Conservation (phyloP, 1,140 invertebrate genomes). For the Trichonephila inaurata region DNA sequence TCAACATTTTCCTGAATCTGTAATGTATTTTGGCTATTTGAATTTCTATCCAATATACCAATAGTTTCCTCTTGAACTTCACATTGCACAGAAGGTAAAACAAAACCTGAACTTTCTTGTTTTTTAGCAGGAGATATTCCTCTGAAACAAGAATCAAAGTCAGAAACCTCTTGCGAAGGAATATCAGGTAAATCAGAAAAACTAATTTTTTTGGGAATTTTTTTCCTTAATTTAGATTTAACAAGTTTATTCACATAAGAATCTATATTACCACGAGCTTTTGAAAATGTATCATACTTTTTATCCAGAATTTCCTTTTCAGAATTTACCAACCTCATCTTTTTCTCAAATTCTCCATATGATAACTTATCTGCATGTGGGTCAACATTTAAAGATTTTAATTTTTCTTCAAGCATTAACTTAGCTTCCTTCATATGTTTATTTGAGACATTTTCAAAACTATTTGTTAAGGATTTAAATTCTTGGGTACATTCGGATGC, state of each 20-base stretch:
- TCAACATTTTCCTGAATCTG: not conserved
- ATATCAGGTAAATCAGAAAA: constrained; percentile 10
- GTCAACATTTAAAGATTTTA: constrained; percentile 15
- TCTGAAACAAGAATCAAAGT: not conserved
- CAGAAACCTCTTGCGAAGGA: too few relatives aligned
- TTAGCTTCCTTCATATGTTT: not conserved
- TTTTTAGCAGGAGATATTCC: not conserved
- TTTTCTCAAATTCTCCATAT: constrained; percentile 30
- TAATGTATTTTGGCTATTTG: not conserved
- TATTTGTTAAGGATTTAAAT: not conserved
- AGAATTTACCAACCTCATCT: constrained; percentile 38
- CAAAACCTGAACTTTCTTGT: constrained; percentile 18
- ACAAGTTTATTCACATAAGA: not conserved
- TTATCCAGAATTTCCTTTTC: constrained; percentile 18
- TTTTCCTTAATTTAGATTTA: not conserved
- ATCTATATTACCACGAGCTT: constrained; percentile 2
- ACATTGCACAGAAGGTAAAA: not conserved
- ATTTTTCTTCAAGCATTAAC: constrained; percentile 38
- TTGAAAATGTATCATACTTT: not conserved
- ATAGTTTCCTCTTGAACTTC: not conserved
- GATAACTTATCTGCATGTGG: constrained; percentile 19
- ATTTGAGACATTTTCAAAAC: not conserved
- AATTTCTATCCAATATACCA: not conserved
- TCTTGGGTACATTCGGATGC: not conserved
- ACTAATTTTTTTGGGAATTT: not conserved